Base-by-base conservation (phyloP, 2,113 vertebrate genomes). In the Scomber japonicus region DNA sequence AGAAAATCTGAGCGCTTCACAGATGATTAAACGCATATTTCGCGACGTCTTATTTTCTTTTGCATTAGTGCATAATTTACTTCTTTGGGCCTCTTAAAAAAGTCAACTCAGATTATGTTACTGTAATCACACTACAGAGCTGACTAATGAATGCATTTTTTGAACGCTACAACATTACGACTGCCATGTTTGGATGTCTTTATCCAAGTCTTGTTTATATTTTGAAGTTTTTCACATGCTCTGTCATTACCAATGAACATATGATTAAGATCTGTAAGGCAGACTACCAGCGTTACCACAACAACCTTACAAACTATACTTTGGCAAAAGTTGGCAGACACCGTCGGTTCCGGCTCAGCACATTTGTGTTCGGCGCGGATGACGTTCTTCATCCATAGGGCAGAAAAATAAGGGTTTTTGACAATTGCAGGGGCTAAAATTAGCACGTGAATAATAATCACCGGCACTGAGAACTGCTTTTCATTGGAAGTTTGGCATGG, bases 361-460 rank as follows among this genome's bases (percentile, higher is more conserved):
- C 62, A 67, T 77, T 60, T 77, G 59, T 59, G 65, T 46, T 82
- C 46, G 45, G 44, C 71, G 49, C 64, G 79, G 78, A 84, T 81
- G 72, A 85, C 54, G 40, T 54, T 48, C 63, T 85, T 81, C 55
- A 77, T 85, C 65, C 40, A 44, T 45, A 79, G 15, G 56, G 73
- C 51, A 75, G 55, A 80, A 71, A 27, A 86, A 84, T 71, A 50
- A 83, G 69, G 50, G 63, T 69, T 84, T 82, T 35, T 73, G 69
- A 82, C 12, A 45, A 85, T 50, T 72, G 73, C 66, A 67, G 57
- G 57, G 50, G 81, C 82, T 92, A 88, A 93, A 94, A 91, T 92
- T 90, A 94, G 86, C 86, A 76, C 68, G 67, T 77, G 75, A 89
- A 89, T 89, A 86, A 90, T 90, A 86, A 90, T 80, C 80, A 71